Conservation (phyloP, 2,797 vertebrate species). For the Diglossa cyanea region DNA sequence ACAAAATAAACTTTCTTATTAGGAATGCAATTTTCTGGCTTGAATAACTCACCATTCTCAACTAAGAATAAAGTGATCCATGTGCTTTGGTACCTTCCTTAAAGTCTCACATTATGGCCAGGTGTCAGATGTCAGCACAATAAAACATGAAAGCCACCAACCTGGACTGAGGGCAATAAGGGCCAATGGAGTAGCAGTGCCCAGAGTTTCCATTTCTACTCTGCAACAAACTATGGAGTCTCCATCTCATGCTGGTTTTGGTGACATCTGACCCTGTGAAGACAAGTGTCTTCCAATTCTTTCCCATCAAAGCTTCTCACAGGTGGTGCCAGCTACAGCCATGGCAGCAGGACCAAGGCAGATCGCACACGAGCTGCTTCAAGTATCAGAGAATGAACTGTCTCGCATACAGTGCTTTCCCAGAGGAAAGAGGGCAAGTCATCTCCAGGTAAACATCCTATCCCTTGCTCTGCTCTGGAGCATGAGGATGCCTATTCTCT, state of each 20-base stretch:
- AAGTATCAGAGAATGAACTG: background rate
- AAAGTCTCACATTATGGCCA: background rate
- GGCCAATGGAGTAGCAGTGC: background rate
- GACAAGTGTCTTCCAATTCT: background rate
- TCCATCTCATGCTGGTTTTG: background rate
- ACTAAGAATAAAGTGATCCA: background rate
- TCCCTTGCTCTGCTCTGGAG: background rate
- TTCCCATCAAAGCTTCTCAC: background rate
- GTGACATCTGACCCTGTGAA: background rate
- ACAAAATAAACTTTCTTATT: background rate
- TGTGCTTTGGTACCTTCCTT: background rate
- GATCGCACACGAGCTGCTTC: rapidly evolving
- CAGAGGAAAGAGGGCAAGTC: background rate
- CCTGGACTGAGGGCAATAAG: background rate
- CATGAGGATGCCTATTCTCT: background rate
- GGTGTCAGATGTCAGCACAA: background rate
- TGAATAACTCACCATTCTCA: background rate
- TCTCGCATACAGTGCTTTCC: background rate
- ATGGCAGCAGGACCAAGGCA: background rate
- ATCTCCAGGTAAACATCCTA: background rate
- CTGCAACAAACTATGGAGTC: background rate
- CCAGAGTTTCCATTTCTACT: background rate
- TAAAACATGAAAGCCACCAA: background rate
- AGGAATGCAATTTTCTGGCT: background rate
- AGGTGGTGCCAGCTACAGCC: background rate